Percentiles rank a stretch among this genome's conserved stretches.
Conservation (phyloP, 2,797 vertebrate genomes). For the Myotis findleyi region DNA sequence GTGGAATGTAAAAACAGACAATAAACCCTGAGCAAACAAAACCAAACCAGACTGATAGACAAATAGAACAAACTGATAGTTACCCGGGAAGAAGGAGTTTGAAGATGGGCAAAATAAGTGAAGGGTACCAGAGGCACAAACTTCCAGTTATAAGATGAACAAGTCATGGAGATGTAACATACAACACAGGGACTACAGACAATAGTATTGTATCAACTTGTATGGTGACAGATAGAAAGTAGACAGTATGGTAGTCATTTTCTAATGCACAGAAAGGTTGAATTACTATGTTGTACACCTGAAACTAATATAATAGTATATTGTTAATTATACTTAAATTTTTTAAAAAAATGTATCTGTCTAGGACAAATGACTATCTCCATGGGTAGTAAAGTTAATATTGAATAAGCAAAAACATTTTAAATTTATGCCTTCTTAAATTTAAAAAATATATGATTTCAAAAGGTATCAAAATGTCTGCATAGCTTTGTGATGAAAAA, state of each 20-base stretch:
- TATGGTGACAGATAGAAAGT: background rate
- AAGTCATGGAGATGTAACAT: background rate
- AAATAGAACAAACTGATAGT: background rate
- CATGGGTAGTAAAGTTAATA: slow-evolving; percentile 37
- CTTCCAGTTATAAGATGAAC: background rate
- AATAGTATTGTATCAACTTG: background rate
- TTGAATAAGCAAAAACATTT: slow-evolving; percentile 61
- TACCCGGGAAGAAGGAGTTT: background rate
- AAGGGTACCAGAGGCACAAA: background rate
- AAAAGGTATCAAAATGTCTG: background rate
- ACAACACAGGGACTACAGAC: background rate
- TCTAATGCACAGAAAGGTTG: background rate
- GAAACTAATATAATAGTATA: background rate
- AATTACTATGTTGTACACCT: background rate
- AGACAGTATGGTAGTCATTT: background rate
- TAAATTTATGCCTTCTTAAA: slow-evolving; percentile 55
- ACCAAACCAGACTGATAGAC: background rate
- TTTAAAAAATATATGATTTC: slow-evolving; percentile 46
- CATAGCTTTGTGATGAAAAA: slow-evolving; percentile 56
- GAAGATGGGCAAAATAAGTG: background rate
- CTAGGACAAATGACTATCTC: slow-evolving; percentile 24
- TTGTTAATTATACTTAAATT: background rate
- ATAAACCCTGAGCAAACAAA: background rate
- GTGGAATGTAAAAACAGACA: background rate
- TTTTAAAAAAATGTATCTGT: background rate